Conservation (phyloP, 2,113 vertebrate genomes). For the Atrichornis clamosus region DNA sequence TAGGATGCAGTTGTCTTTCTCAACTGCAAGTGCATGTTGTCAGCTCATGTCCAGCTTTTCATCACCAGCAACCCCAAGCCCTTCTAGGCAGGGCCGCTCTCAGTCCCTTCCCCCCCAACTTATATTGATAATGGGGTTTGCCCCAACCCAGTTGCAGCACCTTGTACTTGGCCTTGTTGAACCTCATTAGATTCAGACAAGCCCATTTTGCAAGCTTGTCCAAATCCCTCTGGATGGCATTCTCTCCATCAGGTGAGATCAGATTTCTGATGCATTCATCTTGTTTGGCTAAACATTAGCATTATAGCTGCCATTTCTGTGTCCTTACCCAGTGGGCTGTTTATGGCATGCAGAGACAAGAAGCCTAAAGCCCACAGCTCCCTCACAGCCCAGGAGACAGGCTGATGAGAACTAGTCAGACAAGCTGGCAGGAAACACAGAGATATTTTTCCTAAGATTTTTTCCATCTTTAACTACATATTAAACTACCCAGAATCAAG, state of each 20-base stretch:
- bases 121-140: background rate
- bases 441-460: background rate
- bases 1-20: background rate
- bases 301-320: background rate
- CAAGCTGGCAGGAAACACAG: background rate
- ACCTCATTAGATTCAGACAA: background rate
- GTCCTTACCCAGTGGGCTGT: background rate
- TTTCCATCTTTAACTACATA: background rate
- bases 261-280: background rate
- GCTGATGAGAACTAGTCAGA: background rate
- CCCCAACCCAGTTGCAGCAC: background rate
- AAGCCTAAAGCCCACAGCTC: background rate
- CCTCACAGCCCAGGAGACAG: background rate
- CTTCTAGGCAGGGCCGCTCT: background rate
- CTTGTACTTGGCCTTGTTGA: background rate
- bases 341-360: background rate
- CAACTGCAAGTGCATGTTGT: background rate
- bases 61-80: background rate
- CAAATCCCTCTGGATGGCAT: background rate
- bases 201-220: background rate
- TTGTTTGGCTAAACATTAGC: background rate
- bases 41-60: background rate
- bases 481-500: background rate
- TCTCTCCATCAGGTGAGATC: background rate
- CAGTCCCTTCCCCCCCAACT: background rate